These are phyloP conservation scores for Plebejus anna DNA, from an alignment of 2,888 invertebrate genomes.

Conservation along the genomic window DNA sequence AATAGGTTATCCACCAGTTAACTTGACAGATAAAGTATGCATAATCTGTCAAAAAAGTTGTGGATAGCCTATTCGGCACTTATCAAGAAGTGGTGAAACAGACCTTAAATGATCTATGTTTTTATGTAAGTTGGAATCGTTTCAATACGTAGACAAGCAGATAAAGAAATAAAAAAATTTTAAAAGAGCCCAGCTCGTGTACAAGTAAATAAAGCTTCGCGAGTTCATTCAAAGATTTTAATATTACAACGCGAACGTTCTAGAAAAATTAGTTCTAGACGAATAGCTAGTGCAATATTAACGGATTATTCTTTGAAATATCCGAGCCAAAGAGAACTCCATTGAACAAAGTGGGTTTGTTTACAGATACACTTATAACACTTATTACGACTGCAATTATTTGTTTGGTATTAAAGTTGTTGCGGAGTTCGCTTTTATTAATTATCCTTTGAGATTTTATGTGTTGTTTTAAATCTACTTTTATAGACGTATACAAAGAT, in stretches of 20 bases:
- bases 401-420: neutral
- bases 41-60: too few species aligned
- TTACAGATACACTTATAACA: neutral
- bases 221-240: slow-evolving; percentile 10
- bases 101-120: too few species aligned
- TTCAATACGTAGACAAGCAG: too few species aligned
- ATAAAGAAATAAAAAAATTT: too few species aligned
- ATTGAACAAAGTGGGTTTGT: slow-evolving; percentile 8
- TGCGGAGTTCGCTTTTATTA: neutral
- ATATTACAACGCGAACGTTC: neutral
- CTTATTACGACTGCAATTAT: neutral
- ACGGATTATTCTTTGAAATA: slow-evolving; percentile 9
- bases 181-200: neutral
- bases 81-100: too few species aligned
- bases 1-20: too few species aligned
- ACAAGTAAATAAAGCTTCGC: neutral
- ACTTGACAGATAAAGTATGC: too few species aligned
- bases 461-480: neutral
- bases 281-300: neutral
- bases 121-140: too few species aligned
- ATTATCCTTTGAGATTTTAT: neutral
- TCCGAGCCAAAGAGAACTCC: neutral
- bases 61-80: too few species aligned
- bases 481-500: neutral
- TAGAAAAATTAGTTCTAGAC: neutral